Base-by-base conservation (phyloP, 2,888 invertebrate genomes). In the Caenorhabditis sulstoni region DNA sequence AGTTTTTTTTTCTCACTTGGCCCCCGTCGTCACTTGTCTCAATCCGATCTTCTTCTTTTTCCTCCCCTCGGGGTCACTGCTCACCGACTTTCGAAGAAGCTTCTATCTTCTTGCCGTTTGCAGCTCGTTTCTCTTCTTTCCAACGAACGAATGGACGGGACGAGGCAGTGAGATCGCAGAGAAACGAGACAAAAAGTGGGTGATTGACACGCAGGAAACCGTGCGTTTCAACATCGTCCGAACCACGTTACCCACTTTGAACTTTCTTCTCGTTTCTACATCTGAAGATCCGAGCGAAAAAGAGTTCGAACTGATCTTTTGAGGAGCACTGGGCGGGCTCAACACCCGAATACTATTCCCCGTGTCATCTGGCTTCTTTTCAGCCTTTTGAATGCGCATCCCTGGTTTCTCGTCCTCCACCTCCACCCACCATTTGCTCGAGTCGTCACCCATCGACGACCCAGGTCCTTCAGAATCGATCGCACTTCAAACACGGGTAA, bases 401-500 rank as follows among this genome's bases (percentile, higher is more conserved):
- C 64, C 76, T 52, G 49, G 62, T 4, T 66, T 67, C 50, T 64
- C 76, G n/a, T 62, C 59, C 39, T 62, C 68, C 35, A 50, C 76
- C 29, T 62, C 68, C 35, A 62, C 76, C 9, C 68, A 61, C n/a
- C 65, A 65, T 18, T 52, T 65, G 52, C 64, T 74, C 39, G 64
- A 74, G 58, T 65, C 64, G 20, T 62, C 64, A 1, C 62, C 62
- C 8, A 22, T 53, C 62, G 71, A 71, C 71, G 71, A 71, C 64
- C 71, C 71, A 62, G 64, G 70, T 61, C 70, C 70, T 35, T 70
- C 44, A 45, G 73, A 74, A 65, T 65, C 73, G 14, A 65, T 74
- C 16, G 58, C 49, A 18, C 22, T 74, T 44, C 65, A 74, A 65
- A 65, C 64, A 74, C 73, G 73, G 64, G 65, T 65, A 47, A 23